A percentile compares a stretch with the other conserved stretches of the same genome.
phyloP scores from a whole-genome alignment of 2,888 invertebrate species.

The Stramonita haemastoma region DNA sequence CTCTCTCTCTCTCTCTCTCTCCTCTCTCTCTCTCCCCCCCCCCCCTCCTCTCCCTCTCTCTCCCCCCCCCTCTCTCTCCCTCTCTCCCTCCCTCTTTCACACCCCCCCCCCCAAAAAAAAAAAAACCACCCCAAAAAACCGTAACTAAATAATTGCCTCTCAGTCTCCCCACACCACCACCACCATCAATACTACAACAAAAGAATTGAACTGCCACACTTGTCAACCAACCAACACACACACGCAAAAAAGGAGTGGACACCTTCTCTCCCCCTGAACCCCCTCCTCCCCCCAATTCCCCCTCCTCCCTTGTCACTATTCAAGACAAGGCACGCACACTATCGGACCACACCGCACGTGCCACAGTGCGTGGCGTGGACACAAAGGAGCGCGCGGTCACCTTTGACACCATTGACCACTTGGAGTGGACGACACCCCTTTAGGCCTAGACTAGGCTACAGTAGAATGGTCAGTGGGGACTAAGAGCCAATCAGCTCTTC shows the following conservation, averaged over 20 bases:
- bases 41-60: background rate
- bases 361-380: background rate
- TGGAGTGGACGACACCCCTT: too few relatives aligned
- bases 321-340: too few relatives aligned
- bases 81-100: background rate
- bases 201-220: too few relatives aligned
- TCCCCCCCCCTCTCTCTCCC: background rate
- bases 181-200: too few relatives aligned
- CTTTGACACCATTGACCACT: background rate
- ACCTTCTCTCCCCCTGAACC: background rate
- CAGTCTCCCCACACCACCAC: too few relatives aligned
- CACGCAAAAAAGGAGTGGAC: background rate
- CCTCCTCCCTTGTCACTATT: background rate
- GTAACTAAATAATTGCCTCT: too few relatives aligned
- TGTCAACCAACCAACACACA: too few relatives aligned
- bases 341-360: too few relatives aligned
- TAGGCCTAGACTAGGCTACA: too few relatives aligned
- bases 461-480: too few relatives aligned
- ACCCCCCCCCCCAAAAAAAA: background rate
- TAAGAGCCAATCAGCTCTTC: too few relatives aligned
- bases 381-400: background rate
- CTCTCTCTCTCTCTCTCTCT: background rate
- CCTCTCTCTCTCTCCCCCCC: background rate
- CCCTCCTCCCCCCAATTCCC: background rate
- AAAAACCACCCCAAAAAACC: too few relatives aligned